These are phyloP conservation scores for Megalops cyprinoides DNA, from an alignment of 2,797 vertebrate genomes.

Conservation along the genomic window DNA sequence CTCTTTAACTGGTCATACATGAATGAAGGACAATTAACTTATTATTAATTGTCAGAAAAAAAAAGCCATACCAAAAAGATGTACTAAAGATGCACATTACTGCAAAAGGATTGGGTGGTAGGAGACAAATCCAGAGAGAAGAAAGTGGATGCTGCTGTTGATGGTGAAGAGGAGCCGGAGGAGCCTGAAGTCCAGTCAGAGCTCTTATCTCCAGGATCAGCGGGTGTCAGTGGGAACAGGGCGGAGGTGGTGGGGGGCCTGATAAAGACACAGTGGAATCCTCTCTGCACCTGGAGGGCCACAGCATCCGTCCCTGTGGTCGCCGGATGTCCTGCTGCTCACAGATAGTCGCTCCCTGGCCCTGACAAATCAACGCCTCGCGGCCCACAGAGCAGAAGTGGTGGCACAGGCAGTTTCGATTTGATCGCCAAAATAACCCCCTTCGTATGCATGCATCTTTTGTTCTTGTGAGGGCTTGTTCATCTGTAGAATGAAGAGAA, in stretches of 20 bases:
- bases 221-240: slow-evolving; percentile 24
- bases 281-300: slow-evolving; percentile 34
- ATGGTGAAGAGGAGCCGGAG: background rate
- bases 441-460: background rate
- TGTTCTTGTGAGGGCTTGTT: background rate
- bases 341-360: slow-evolving; percentile 32
- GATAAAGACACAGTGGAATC: slow-evolving; percentile 24
- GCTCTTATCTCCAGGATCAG: slow-evolving; percentile 39
- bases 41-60: background rate
- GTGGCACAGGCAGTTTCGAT: slow-evolving; percentile 34
- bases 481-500: background rate
- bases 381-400: slow-evolving; percentile 45
- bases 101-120: slow-evolving; percentile 4
- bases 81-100: slow-evolving; percentile 14
- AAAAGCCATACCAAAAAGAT: background rate
- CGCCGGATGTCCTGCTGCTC: slow-evolving; percentile 33
- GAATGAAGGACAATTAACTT: background rate
- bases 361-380: slow-evolving; percentile 28
- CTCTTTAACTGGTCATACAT: background rate
- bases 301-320: slow-evolving; percentile 38
- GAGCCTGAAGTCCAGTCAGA: background rate
- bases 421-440: slow-evolving; percentile 14
- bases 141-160: background rate
- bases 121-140: background rate
- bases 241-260: slow-evolving; percentile 26